Conservation (phyloP, 2,797 vertebrate species). For the Rhinoraja longicauda region DNA sequence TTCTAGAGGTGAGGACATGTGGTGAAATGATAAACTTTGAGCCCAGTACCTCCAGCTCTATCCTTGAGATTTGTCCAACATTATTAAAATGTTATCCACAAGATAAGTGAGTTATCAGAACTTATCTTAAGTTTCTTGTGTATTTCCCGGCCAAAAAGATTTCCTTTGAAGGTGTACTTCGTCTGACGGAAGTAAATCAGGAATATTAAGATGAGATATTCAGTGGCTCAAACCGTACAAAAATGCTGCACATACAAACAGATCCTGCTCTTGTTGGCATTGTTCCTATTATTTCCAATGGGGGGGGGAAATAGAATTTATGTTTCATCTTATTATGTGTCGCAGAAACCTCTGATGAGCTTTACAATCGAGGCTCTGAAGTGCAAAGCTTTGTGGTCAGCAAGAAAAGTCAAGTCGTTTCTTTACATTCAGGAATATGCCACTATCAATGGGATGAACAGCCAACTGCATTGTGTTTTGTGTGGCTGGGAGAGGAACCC, state of each 20-base stretch:
- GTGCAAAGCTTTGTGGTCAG: neutral
- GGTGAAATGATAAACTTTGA: neutral
- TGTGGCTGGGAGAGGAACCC: neutral
- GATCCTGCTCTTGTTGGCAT: neutral
- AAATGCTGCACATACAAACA: neutral
- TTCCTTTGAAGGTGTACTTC: neutral
- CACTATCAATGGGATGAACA: neutral
- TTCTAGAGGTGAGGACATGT: neutral
- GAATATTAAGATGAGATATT: slow-evolving; percentile 1
- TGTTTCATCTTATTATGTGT: neutral
- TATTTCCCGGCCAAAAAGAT: neutral
- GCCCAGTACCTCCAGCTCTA: neutral
- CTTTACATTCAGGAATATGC: neutral
- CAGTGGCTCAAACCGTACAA: neutral
- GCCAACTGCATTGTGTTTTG: neutral
- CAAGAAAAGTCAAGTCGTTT: too few relatives aligned
- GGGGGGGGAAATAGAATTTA: neutral
- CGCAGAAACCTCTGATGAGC: neutral
- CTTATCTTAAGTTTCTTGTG: neutral
- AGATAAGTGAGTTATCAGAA: neutral
- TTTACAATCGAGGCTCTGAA: neutral
- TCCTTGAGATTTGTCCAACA: neutral
- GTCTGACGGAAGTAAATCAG: neutral
- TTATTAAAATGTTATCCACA: slow-evolving; percentile 16
- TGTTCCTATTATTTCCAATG: neutral